Evolutionary conservation across 2,113 vertebrate species (phyloP).

Genomic region (Pandion haliaetus): DNA sequence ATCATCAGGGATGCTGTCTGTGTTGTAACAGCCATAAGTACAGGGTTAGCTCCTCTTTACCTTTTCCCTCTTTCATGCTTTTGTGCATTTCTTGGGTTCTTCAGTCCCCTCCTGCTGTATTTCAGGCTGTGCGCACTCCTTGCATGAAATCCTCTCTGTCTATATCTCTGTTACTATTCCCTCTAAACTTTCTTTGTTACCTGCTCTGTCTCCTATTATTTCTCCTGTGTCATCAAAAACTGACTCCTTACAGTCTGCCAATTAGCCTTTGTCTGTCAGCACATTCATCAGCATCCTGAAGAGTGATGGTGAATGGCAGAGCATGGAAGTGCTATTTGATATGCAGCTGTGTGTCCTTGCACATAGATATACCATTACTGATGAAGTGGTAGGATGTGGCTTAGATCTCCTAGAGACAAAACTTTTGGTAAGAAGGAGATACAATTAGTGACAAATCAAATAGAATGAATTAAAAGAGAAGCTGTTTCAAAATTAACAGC

Average conservation of each 20-base stretch:
- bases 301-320: conserved; percentile 15
- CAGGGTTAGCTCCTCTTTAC: not conserved
- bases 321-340: conserved; percentile 19
- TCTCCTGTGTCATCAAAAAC: conserved; percentile 73
- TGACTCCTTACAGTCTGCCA: conserved; percentile 64
- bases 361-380: not conserved
- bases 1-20: not conserved
- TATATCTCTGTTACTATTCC: conserved; percentile 46
- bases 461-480: not conserved
- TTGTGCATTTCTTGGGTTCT: not conserved
- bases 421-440: not conserved
- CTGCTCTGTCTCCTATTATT: conserved; percentile 68
- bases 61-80: not conserved
- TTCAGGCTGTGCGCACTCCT: not conserved
- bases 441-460: not conserved
- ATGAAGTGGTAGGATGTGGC: not conserved
- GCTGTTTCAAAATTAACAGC: not conserved
- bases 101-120: not conserved
- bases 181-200: conserved; percentile 76
- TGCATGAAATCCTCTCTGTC: not conserved
- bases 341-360: conserved; percentile 52
- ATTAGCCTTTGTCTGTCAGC: conserved; percentile 73
- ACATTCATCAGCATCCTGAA: conserved; percentile 49
- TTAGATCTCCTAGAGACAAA: not conserved
- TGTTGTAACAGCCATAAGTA: not conserved